Evolutionary conservation across 2,797 vertebrate species (phyloP), one percentile per base, ranked within the genome.

Genomic region (Lacerta agilis): DNA sequence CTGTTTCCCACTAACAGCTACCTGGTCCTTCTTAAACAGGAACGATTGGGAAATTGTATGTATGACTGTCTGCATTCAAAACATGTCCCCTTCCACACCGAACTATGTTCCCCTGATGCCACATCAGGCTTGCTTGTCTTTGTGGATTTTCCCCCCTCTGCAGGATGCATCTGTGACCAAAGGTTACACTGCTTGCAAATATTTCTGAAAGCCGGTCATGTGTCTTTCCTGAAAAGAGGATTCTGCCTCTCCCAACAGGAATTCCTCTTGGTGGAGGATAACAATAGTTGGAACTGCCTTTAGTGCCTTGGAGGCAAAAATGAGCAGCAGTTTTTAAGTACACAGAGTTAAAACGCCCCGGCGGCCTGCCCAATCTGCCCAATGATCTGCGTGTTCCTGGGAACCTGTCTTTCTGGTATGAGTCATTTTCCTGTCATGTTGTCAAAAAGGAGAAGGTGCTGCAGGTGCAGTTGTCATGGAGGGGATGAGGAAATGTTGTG

Each of bases 111-210:
- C 58, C 61, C 61, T 64, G 61, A 18, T 9, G 43, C 66, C 25
- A 58, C 36, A 38, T 15, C 78, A 80, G 15, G 18, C 33, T 73
- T 64, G 36, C 25, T 13, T 23, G 49, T 4, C 36, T 27, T 80
- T 58, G 8, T 9, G 3, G 58, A 2, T 41, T 9, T 58, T 18
- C 25, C 25, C 33, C 67, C 17, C 2, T 18, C 20, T 86, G 45
- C 49, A 87, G 86, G 86, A 87, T 81, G 18, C 49, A 73, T n/a
- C 79, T 87, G 69, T 25, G 49, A 25, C 29, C 29, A 3, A 15
- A 20, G 11, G 20, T 45, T 55, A 13, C 64, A 69, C 78, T 61
- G 67, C 29, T 81, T 41, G 49, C 27, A n/a, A 43, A 33, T n/a
- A 20, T 38, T 55, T 36, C 27, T 75, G 49, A 69, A 43, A 72